Evolutionary conservation across 2,797 vertebrate species (phyloP).

Genomic region (Nannoperca obscura): DNA sequence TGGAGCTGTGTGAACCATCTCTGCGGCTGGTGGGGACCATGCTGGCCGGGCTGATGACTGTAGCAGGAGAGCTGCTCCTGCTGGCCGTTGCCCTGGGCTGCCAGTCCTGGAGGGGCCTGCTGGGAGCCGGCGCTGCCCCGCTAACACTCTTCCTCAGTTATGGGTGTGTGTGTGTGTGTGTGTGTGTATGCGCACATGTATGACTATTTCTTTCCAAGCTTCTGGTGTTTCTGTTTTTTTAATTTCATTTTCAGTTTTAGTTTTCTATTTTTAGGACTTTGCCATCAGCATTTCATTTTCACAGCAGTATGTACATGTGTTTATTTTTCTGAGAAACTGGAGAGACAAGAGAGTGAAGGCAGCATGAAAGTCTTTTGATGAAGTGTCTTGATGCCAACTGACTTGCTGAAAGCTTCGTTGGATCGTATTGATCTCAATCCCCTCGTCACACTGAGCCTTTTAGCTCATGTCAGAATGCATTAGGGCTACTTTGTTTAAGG

Average conservation of each 20-base stretch:
- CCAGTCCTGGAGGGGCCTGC: slow-evolving; percentile 90
- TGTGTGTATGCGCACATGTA: background rate
- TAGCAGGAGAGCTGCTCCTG: slow-evolving; percentile 90
- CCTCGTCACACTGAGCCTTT: slow-evolving; percentile 60
- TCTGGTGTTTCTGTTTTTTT: background rate
- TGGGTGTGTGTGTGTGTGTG: slow-evolving; percentile 84
- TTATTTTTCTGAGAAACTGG: background rate
- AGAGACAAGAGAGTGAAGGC: slow-evolving; percentile 6
- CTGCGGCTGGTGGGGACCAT: slow-evolving; percentile 87
- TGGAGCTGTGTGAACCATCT: slow-evolving; percentile 92
- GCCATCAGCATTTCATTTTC: background rate
- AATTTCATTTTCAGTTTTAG: background rate
- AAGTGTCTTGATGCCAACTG: slow-evolving; percentile 58
- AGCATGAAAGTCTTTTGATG: slow-evolving; percentile 34
- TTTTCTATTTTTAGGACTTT: background rate
- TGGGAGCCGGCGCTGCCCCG: slow-evolving; percentile 89
- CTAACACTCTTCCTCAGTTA: slow-evolving; percentile 90
- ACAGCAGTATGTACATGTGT: background rate
- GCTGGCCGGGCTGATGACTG: slow-evolving; percentile 87
- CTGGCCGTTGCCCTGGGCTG: slow-evolving; percentile 90
- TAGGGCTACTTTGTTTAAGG: slow-evolving; percentile 58
- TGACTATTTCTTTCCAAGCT: background rate
- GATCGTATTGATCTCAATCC: slow-evolving; percentile 73
- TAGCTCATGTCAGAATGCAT: slow-evolving; percentile 64
- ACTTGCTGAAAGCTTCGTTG: slow-evolving; percentile 61